Base-by-base conservation (phyloP, 1,140 invertebrate genomes). In the Sycophila sp. region DNA sequence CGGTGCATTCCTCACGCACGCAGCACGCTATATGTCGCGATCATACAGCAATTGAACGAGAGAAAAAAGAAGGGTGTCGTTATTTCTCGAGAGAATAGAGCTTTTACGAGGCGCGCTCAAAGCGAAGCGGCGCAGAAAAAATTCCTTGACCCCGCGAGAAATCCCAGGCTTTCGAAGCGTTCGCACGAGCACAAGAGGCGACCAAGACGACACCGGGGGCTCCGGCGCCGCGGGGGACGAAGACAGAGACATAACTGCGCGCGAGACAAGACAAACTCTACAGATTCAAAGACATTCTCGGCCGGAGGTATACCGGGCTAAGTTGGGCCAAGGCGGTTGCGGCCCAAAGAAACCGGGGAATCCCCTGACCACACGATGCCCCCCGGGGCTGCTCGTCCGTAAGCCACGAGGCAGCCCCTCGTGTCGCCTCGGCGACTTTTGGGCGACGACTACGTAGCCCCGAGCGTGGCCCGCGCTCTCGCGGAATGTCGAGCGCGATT, bases 281-380 rank as follows among this genome's bases (percentile, higher is more conserved):
- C 74, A 77, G 76, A 83, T 78, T 83, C 83, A 85, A 85, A 86
- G 85, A 85, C 84, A 86, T 85, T 85, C 84, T 83, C 80, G 76
- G n/a, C 80, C 26, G 22, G 7, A 42, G 4, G n/a, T 72, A 66
- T 30, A 34, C 36, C 70, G 65, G 62, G 70, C 59, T 65, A 75
- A 34, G 55, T 58, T 65, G 69, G 63, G 56, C 34, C n/a, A 53
- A 72, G 60, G 68, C 70, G 71, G n/a, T n/a, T n/a, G 67, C 64
- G 73, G 71, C 56, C 73, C 30, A 62, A 62, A 58, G 59, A 64
- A 56, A 58, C 15, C 34, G 62, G 77, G 82, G 80, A 82, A 83
- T 83, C 83, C 83, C 78, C 83, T 85, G 84, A 86, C 83, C 84
- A 81, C 81, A 79, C 73, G 76, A 82, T 81, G 74, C 77, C 79